Conservation (phyloP, 2,113 vertebrate genomes). For the Chaetorhynchus papuensis region DNA sequence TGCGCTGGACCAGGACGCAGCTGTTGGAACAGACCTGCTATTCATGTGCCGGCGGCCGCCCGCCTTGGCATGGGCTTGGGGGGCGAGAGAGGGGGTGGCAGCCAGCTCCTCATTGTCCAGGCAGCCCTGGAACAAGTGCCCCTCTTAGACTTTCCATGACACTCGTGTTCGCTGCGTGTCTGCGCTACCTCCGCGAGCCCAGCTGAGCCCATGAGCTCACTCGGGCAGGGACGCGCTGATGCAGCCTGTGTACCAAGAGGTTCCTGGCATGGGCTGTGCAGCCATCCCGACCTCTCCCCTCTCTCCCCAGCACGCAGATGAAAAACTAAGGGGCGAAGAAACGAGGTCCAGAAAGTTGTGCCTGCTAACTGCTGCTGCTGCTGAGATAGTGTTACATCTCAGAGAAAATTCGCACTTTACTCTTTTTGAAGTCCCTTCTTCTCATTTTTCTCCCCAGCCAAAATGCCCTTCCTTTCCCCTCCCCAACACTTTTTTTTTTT, state of each 20-base stretch:
- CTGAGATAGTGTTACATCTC: background rate
- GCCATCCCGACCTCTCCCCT: background rate
- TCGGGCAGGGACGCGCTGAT: background rate
- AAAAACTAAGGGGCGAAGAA: background rate
- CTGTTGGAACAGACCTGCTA: slow-evolving; percentile 72
- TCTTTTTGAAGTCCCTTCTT: background rate
- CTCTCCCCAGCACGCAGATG: background rate
- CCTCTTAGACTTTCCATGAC: slow-evolving; percentile 28
- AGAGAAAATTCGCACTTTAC: background rate
- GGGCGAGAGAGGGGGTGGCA: background rate
- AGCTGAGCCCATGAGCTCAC: slow-evolving; percentile 56
- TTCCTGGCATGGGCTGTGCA: slow-evolving; percentile 31
- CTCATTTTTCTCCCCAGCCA: background rate
- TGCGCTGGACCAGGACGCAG: slow-evolving; percentile 35
- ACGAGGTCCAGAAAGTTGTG: background rate
- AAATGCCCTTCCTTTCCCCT: slow-evolving; percentile 7
- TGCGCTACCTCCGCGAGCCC: background rate
- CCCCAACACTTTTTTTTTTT: background rate
- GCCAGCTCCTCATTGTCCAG: slow-evolving; percentile 17
- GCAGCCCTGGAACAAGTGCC: background rate
- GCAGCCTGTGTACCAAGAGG: slow-evolving; percentile 38
- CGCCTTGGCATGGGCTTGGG: slow-evolving; percentile 19
- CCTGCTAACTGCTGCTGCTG: background rate
- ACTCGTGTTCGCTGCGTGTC: background rate
- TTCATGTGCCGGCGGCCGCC: slow-evolving; percentile 56